Conservation (phyloP, 2,797 vertebrate genomes). For the Discoglossus pictus region DNA sequence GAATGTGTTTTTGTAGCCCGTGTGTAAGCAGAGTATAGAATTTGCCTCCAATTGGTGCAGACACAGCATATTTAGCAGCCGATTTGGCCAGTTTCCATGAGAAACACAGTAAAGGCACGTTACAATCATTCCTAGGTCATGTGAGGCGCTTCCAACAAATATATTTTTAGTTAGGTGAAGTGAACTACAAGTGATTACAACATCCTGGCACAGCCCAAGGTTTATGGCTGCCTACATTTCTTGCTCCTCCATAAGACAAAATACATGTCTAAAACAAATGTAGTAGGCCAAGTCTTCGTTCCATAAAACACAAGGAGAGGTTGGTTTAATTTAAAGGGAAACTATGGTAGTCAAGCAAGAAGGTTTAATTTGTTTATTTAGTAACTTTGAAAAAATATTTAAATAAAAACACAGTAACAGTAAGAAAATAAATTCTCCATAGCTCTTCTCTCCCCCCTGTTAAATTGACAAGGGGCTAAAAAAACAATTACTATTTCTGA, state of each 20-base stretch:
- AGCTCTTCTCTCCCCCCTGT: too few relatives aligned
- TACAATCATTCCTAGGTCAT: constrained; percentile 14
- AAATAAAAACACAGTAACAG: too few relatives aligned
- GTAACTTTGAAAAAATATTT: too few relatives aligned
- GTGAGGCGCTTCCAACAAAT: constrained; percentile 26
- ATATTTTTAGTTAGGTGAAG: constrained; percentile 24
- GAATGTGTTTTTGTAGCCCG: not conserved
- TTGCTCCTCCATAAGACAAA: not conserved
- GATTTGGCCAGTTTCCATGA: constrained; percentile 29
- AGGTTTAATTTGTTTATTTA: too few relatives aligned
- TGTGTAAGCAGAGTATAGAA: constrained; percentile 12
- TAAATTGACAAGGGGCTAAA: too few relatives aligned
- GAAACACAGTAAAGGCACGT: constrained; percentile 21
- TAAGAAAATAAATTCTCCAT: too few relatives aligned
- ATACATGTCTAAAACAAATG: too few relatives aligned
- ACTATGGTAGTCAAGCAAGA: too few relatives aligned
- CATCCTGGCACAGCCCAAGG: constrained; percentile 15
- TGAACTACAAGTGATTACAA: constrained; percentile 23
- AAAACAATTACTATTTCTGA: too few relatives aligned
- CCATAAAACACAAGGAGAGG: too few relatives aligned
- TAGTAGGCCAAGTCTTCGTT: too few relatives aligned
- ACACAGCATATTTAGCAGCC: not conserved
- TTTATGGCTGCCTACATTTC: not conserved
- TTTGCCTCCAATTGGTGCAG: not conserved
- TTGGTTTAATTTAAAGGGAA: too few relatives aligned